These are phyloP conservation scores for Phenacoccus solenopsis DNA, from an alignment of 1,140 invertebrate species.

Conservation along the genomic window DNA sequence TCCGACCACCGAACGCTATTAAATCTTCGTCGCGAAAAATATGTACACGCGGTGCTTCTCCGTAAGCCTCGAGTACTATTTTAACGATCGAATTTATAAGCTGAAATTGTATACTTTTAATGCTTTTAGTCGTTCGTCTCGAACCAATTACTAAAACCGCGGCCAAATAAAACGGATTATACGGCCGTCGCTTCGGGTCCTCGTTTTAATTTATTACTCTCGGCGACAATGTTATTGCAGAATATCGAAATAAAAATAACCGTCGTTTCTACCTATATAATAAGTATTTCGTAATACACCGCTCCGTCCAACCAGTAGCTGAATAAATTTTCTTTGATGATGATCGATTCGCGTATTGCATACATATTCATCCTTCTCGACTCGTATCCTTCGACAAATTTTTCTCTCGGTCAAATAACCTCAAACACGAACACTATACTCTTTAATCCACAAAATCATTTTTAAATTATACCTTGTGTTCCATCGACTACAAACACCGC, in stretches of 20 bases:
- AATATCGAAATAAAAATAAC: neutral
- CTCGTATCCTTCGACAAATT: too few relatives aligned
- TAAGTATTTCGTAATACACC: neutral
- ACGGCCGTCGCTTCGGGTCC: neutral
- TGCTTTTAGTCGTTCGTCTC: neutral
- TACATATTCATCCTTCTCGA: neutral
- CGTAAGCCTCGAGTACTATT: neutral
- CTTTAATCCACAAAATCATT: too few relatives aligned
- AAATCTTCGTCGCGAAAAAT: neutral
- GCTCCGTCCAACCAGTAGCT: neutral
- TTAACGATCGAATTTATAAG: neutral
- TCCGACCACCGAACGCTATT: neutral
- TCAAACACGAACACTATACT: too few relatives aligned
- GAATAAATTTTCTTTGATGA: slow-evolving; percentile 3
- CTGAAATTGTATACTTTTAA: neutral
- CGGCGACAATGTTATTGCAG: neutral
- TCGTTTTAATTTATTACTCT: neutral
- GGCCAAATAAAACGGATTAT: neutral
- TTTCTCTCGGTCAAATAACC: too few relatives aligned
- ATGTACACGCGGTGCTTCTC: neutral
- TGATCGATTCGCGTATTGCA: neutral
- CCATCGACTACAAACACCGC: too few relatives aligned
- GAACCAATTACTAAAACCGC: too few relatives aligned
- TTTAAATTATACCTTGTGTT: too few relatives aligned
- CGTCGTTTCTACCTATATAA: neutral